phyloP scores from a whole-genome alignment of 2,888 invertebrate genomes.

The Zaprionus lineosus region DNA sequence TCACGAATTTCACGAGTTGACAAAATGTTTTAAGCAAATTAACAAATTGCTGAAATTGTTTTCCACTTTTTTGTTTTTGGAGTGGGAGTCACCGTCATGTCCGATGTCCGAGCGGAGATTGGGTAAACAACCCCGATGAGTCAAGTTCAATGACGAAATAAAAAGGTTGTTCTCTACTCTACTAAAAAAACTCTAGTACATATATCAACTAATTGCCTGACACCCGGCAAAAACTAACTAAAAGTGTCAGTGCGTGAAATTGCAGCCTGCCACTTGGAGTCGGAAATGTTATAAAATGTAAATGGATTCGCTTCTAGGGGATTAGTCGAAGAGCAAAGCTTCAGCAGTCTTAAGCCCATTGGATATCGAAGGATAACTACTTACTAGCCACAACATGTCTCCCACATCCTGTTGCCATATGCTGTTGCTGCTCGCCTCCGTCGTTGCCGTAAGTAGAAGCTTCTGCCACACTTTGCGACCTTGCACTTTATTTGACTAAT shows the following conservation, averaged over 20 bases:
- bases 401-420: conserved; percentile 1
- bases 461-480: too few species aligned
- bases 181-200: conserved; percentile 14
- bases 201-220: conserved; percentile 9
- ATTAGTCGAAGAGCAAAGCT: conserved; percentile 41
- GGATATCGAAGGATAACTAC: too few species aligned
- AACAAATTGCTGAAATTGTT: conserved; percentile 30
- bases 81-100: too few species aligned
- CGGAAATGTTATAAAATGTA: conserved; percentile 55
- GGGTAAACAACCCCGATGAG: conserved; percentile 69
- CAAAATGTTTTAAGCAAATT: conserved; percentile 55
- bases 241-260: conserved; percentile 66
- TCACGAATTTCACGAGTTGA: conserved; percentile 35
- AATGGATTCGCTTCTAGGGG: neutral
- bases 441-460: conserved; percentile 38
- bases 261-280: conserved; percentile 31
- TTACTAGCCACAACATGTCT: conserved; percentile 31
- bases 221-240: neutral
- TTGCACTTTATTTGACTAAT: too few species aligned
- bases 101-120: too few species aligned
- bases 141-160: conserved; percentile 76
- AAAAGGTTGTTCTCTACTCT: too few species aligned
- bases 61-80: too few species aligned
- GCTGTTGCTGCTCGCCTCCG: conserved; percentile 30
- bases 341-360: too few species aligned